Evolutionary conservation across 1,140 invertebrate genomes (phyloP), one percentile per base, ranked within the genome.

Genomic region (Pentalonia nigronervosa): DNA sequence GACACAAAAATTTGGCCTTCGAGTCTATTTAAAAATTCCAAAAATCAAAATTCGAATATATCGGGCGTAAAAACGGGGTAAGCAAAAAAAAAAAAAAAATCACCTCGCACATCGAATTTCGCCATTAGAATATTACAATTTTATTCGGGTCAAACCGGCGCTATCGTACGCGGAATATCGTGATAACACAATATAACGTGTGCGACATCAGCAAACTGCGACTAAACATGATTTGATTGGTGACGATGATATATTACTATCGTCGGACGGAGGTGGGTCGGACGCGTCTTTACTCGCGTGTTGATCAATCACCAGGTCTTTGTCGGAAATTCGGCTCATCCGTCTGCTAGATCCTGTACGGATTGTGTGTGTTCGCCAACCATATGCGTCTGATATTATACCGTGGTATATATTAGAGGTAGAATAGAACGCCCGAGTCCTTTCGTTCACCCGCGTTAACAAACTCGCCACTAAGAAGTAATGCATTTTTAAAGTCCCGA

Each of bases 291-390:
- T 47, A 87, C 84, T 36, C 9, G 21, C 11, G n/a, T 23, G 2
- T 89, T 89, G 87, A 89, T 53, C 87, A 89, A 89, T 89, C 41
- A 89, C 20, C 36, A 53, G 34, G 30, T 87, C 7, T 87, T 87
- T 21, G 20, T 30, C 21, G 14, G n/a, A 34, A 48, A 48, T 20
- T 87, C n/a, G 17, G 41, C 84, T n/a, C 25, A 87, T 50, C 47
- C 17, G 30, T n/a, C n/a, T 7, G 17, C 86, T 21, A n/a, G 86
- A 87, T 50, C 30, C 30, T 4, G 36, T 36, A 25, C 53, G 53
- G n/a, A 50, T 53, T 53, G 48, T 53, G 34, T 6, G n/a, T 2
- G 17, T n/a, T 9, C 30, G 8, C 48, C 7, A 2, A 4, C 21
- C 9, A 30, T 34, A 83, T 84, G 8, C 8, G 1, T 11, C 8